phyloP scores from a whole-genome alignment of 2,797 vertebrate genomes.

The Silurus aristotelis region DNA sequence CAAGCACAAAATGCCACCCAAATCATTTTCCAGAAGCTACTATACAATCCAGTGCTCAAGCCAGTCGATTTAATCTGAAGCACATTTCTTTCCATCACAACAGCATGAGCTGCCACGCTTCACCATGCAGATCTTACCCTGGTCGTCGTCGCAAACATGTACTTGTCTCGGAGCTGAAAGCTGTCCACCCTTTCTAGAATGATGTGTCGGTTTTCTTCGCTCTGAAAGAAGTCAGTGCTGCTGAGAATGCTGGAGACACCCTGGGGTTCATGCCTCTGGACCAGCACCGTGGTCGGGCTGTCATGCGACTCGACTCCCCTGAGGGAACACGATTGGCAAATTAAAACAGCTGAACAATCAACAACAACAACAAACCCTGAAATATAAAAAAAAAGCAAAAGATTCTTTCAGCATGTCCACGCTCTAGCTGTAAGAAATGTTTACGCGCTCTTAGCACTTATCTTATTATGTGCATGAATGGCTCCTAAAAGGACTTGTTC shows the following conservation, averaged over 20 bases:
- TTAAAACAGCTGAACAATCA: background rate
- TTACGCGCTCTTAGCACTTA: background rate
- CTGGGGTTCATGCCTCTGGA: constrained; percentile 91
- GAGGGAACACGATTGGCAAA: background rate
- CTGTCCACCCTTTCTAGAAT: constrained; percentile 89
- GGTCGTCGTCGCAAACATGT: constrained; percentile 94
- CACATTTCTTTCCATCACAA: background rate
- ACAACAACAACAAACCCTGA: background rate
- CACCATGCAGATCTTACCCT: constrained; percentile 70
- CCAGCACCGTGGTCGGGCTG: constrained; percentile 83
- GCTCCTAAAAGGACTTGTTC: background rate
- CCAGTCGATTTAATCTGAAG: background rate
- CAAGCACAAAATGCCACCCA: background rate
- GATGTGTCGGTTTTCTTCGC: constrained; percentile 82
- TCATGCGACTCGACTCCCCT: constrained; percentile 94
- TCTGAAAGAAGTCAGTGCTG: constrained; percentile 97
- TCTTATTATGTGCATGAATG: background rate
- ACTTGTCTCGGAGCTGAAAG: constrained; percentile 95
- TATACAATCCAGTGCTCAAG: background rate
- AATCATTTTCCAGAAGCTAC: background rate
- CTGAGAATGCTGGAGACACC: constrained; percentile 86
- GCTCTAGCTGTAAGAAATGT: background rate
- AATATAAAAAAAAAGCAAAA: background rate
- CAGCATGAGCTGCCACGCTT: background rate
- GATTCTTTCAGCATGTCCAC: background rate